Conservation (phyloP, 2,888 invertebrate species). For the Dasypogon diadema region DNA sequence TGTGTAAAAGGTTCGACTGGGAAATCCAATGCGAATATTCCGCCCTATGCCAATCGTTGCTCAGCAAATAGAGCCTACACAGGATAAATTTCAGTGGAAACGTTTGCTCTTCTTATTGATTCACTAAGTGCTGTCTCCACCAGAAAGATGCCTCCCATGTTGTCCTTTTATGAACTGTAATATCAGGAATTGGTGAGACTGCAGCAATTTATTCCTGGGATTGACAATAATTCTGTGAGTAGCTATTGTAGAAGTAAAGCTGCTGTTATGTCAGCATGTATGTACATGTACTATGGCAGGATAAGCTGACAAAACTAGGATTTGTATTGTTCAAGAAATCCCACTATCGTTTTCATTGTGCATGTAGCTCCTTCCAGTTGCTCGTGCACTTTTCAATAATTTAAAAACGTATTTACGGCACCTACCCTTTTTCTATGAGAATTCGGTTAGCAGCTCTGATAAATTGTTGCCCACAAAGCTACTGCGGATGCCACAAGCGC, state of each 20-base stretch:
- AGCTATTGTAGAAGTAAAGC: not conserved
- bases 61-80: slow-evolving; percentile 6
- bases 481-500: slow-evolving; percentile 19
- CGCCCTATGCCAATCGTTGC: not conserved
- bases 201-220: not conserved
- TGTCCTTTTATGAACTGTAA: slow-evolving; percentile 1
- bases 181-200: not conserved
- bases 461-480: slow-evolving; percentile 12
- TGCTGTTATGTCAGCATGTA: not conserved
- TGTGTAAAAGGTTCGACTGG: not conserved
- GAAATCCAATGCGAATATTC: not conserved
- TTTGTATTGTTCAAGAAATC: not conserved
- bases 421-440: not conserved
- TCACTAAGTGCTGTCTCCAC: slow-evolving; percentile 23
- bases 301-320: not conserved
- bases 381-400: not conserved
- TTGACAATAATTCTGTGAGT: not conserved
- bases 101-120: slow-evolving; percentile 35
- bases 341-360: not conserved
- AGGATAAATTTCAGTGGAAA: slow-evolving; percentile 22
- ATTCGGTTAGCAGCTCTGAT: slow-evolving; percentile 9
- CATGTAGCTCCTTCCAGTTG: not conserved
- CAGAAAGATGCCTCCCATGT: not conserved
- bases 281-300: not conserved
- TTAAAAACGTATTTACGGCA: not conserved